phyloP scores from a whole-genome alignment of 2,113 vertebrate species.

The Dendrocopos noguchii region DNA sequence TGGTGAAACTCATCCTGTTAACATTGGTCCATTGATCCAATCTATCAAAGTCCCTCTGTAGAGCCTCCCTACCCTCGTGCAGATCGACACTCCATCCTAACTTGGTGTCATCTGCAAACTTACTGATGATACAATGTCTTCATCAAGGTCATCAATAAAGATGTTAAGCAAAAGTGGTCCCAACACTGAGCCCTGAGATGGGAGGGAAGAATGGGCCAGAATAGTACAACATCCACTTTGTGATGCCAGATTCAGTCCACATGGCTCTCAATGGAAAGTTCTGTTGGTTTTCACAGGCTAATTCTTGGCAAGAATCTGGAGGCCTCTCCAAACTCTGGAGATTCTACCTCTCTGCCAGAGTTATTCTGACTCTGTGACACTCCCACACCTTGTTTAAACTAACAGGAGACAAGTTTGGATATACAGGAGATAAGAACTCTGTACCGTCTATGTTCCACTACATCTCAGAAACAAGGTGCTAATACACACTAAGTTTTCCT shows the following conservation, averaged over 20 bases:
- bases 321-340: accelerated
- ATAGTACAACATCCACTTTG: not conserved
- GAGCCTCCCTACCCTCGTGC: too few relatives aligned
- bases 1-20: too few relatives aligned
- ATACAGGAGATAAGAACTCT: not conserved
- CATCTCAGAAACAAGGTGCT: not conserved
- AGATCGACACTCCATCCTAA: too few relatives aligned
- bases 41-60: too few relatives aligned
- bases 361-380: not conserved
- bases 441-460: not conserved
- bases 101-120: too few relatives aligned
- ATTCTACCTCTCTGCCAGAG: not conserved
- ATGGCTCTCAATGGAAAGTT: not conserved
- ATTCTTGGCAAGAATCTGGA: not conserved
- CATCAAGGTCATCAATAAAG: too few relatives aligned
- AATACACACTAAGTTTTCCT: not conserved
- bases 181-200: not conserved
- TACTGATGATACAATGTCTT: too few relatives aligned
- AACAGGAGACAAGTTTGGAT: not conserved
- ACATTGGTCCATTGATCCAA: too few relatives aligned
- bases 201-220: not conserved
- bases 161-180: too few relatives aligned
- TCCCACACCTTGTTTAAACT: not conserved
- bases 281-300: not conserved
- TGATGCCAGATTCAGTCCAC: not conserved